phyloP scores from a whole-genome alignment of 2,113 vertebrate species.

The Scomber scombrus region DNA sequence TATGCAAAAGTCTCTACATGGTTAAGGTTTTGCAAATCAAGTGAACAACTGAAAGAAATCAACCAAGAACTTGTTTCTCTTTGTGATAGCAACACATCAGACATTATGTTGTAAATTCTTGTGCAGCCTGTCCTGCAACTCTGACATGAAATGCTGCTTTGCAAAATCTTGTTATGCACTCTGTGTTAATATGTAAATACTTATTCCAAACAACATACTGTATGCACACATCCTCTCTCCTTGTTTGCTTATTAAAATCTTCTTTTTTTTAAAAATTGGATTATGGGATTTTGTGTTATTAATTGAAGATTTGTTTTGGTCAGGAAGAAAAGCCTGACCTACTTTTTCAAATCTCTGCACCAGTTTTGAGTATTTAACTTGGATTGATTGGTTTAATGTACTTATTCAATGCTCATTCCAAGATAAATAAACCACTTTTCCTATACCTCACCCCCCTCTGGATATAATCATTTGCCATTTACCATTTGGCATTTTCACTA shows the following conservation, averaged over 20 bases:
- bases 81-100: not conserved
- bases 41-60: conserved; percentile 19
- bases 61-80: not conserved
- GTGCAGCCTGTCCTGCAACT: not conserved
- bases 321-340: too few relatives aligned
- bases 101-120: conserved; percentile 3
- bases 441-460: too few relatives aligned
- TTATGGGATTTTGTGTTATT: not conserved
- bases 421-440: not conserved
- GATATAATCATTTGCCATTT: too few relatives aligned
- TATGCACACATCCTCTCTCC: not conserved
- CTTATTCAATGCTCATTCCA: not conserved
- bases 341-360: not conserved
- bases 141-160: not conserved
- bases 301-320: not conserved
- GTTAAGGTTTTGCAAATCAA: conserved; percentile 1
- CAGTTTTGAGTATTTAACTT: not conserved
- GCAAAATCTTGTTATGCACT: not conserved
- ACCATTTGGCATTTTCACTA: not conserved
- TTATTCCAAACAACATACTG: not conserved
- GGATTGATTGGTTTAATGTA: not conserved
- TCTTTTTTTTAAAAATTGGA: not conserved
- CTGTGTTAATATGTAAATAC: not conserved
- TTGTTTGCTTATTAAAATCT: not conserved
- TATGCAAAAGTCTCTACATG: conserved; percentile 9